Evolutionary conservation across 2,113 vertebrate genomes (phyloP).

Genomic region (Bufo gargarizans): DNA sequence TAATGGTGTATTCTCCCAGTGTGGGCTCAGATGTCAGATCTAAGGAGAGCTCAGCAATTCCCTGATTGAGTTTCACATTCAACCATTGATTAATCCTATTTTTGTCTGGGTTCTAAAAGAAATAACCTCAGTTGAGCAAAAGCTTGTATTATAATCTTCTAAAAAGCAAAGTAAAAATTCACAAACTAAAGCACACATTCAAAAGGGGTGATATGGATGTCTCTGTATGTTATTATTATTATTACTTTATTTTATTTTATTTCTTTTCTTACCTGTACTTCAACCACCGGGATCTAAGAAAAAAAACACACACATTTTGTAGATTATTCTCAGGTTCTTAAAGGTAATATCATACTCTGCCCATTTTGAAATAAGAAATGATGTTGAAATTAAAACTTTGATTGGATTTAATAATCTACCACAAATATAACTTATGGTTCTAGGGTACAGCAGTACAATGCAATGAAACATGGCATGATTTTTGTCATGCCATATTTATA

Average conservation of each 20-base stretch:
- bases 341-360: too few relatives aligned
- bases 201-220: neutral
- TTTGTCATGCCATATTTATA: too few relatives aligned
- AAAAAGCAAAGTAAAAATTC: neutral
- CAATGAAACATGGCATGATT: neutral
- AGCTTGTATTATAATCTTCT: neutral
- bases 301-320: neutral
- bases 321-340: too few relatives aligned
- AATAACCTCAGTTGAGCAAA: neutral
- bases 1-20: conserved; percentile 62
- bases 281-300: conserved; percentile 15
- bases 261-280: conserved; percentile 26
- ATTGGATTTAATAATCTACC: neutral
- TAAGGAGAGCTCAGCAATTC: conserved; percentile 66
- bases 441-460: neutral
- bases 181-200: neutral
- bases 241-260: neutral
- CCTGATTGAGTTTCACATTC: conserved; percentile 58
- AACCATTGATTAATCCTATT: conserved; percentile 66
- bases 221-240: neutral
- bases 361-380: neutral
- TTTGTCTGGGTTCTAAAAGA: conserved; percentile 52
- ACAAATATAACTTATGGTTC: neutral
- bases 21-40: conserved; percentile 61
- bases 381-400: neutral